Conservation (phyloP, 2,113 vertebrate genomes). For the Cepphus grylle region DNA sequence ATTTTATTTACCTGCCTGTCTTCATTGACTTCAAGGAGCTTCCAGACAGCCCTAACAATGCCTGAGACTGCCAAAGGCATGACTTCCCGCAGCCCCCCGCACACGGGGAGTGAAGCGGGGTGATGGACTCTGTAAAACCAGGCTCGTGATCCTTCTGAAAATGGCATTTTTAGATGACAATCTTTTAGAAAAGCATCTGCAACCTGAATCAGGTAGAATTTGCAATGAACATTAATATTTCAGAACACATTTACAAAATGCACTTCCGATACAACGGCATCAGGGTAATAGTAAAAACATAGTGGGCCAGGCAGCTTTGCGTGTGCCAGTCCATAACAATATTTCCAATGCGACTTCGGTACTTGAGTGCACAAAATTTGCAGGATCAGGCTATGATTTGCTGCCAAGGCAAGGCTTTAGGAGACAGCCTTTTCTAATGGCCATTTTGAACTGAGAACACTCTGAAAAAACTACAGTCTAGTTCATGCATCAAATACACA, state of each 20-base stretch:
- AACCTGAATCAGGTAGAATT: neutral
- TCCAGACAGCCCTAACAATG: neutral
- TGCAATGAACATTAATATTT: neutral
- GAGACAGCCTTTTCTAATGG: neutral
- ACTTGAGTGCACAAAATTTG: neutral
- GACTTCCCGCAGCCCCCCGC: accelerated
- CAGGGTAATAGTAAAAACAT: neutral
- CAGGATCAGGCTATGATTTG: neutral
- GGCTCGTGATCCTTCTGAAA: neutral
- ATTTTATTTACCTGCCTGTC: neutral
- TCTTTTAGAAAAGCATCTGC: neutral
- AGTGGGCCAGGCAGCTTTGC: neutral
- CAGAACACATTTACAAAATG: conserved; percentile 1
- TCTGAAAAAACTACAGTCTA: neutral
- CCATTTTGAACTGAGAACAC: neutral
- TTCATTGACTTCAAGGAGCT: neutral
- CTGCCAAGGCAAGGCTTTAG: neutral
- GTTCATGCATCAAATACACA: neutral
- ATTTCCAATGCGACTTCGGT: neutral
- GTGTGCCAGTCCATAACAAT: neutral
- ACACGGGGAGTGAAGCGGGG: neutral
- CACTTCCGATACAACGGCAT: neutral
- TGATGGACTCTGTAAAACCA: neutral
- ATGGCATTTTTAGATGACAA: neutral
- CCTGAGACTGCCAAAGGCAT: accelerated